phyloP scores from a whole-genome alignment of 2,888 invertebrate genomes.

The Andrena bucephala region DNA sequence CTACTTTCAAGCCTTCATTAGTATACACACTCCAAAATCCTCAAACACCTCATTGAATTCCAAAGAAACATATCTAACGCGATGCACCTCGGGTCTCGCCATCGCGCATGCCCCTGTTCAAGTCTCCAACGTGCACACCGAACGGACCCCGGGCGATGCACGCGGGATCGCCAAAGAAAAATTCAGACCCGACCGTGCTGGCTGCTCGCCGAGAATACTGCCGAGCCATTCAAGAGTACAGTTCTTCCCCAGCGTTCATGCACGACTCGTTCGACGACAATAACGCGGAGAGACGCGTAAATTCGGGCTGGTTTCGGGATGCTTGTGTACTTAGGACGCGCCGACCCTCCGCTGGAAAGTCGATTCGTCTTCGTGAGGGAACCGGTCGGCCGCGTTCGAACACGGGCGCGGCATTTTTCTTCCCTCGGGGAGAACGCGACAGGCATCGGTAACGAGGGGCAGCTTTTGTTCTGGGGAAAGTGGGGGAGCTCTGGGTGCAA shows the following conservation, averaged over 20 bases:
- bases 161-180: background rate
- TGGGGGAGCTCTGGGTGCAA: constrained; percentile 8
- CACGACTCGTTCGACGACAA: constrained; percentile 27
- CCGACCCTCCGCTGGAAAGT: constrained; percentile 26
- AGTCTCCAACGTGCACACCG: constrained; percentile 3
- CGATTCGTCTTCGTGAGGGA: constrained; percentile 26
- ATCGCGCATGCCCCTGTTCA: background rate
- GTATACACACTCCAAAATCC: too few species aligned
- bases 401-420: constrained; percentile 16
- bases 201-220: constrained; percentile 11
- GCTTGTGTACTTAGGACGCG: constrained; percentile 52
- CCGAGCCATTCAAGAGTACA: constrained; percentile 21
- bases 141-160: constrained; percentile 4
- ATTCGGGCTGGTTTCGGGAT: constrained; percentile 19
- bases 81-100: background rate
- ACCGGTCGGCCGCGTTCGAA: constrained; percentile 15
- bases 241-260: constrained; percentile 16
- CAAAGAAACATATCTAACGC: too few species aligned
- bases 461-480: constrained; percentile 18
- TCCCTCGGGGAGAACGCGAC: constrained; percentile 16
- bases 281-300: constrained; percentile 5
- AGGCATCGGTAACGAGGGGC: constrained; percentile 2
- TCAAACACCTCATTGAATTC: too few species aligned
- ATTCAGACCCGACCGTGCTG: background rate
- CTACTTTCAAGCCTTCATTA: too few species aligned